Evolutionary conservation across 2,888 invertebrate species (phyloP).

Genomic region (Caenorhabditis panamensis): DNA sequence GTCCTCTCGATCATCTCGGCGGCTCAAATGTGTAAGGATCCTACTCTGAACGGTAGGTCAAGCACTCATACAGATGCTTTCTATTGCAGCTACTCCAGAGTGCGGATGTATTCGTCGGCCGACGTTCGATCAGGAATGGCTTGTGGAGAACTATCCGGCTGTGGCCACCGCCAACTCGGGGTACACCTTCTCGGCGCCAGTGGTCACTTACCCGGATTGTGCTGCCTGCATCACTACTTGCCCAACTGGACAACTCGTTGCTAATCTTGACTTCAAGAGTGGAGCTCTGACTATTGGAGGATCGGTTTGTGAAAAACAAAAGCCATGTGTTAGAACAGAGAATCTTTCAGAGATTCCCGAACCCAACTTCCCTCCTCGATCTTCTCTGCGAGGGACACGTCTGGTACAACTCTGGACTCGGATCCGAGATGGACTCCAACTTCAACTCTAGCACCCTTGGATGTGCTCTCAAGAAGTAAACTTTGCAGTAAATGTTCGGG

Average conservation of each 20-base stretch:
- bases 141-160: neutral
- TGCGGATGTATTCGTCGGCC: conserved; percentile 1
- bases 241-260: neutral
- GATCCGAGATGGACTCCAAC: neutral
- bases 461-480: neutral
- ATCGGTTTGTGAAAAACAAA: neutral
- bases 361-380: conserved; percentile 12
- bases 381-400: conserved; percentile 6
- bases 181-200: conserved; percentile 2
- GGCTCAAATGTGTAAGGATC: neutral
- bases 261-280: neutral
- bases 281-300: neutral
- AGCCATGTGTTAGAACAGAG: too few relatives aligned
- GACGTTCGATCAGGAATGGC: conserved; percentile 12
- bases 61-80: neutral
- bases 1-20: neutral
- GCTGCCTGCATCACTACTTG: neutral
- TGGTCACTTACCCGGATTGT: conserved; percentile 13
- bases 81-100: neutral
- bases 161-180: neutral
- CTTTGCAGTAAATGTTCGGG: too few relatives aligned
- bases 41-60: neutral
- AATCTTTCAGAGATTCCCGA: conserved; percentile 8
- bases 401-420: conserved; percentile 9
- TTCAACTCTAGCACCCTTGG: neutral